Conservation (phyloP, 2,888 invertebrate genomes). For the Drosophila eohydei region DNA sequence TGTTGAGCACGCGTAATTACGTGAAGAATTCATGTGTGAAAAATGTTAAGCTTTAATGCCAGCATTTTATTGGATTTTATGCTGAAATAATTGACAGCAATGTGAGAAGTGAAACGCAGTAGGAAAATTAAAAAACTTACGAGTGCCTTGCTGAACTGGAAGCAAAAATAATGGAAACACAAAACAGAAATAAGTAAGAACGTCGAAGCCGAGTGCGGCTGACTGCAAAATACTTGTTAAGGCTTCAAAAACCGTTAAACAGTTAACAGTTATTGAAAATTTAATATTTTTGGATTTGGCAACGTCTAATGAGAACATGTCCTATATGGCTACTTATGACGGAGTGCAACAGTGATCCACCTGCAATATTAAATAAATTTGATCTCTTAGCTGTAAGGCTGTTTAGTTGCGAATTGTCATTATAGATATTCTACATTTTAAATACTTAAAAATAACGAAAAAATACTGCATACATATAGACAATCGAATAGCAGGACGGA, state of each 20-base stretch:
- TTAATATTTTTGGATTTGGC: too few relatives aligned
- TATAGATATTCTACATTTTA: too few relatives aligned
- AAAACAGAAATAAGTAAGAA: not conserved
- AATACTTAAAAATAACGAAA: too few relatives aligned
- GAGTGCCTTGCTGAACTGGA: not conserved
- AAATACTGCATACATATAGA: too few relatives aligned
- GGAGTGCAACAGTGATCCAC: too few relatives aligned
- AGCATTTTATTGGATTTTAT: constrained; percentile 27
- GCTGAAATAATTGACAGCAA: constrained; percentile 29
- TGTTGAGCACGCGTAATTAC: constrained; percentile 70
- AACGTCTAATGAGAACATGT: too few relatives aligned
- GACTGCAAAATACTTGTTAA: constrained; percentile 14
- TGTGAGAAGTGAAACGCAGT: constrained; percentile 14
- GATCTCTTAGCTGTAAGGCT: too few relatives aligned
- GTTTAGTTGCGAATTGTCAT: too few relatives aligned
- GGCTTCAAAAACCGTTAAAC: not conserved
- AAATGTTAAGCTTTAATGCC: constrained; percentile 29
- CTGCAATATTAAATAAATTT: too few relatives aligned
- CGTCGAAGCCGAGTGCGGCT: not conserved
- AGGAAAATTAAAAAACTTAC: constrained; percentile 18
- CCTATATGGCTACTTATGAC: too few relatives aligned
- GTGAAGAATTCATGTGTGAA: constrained; percentile 68
- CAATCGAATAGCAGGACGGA: too few relatives aligned
- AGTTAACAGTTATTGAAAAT: too few relatives aligned
- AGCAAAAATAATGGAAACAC: not conserved